A percentile compares a stretch with the other conserved stretches of the same genome.
Conservation (phyloP, 2,888 invertebrate species). For the Torymus aiolomorphi region DNA sequence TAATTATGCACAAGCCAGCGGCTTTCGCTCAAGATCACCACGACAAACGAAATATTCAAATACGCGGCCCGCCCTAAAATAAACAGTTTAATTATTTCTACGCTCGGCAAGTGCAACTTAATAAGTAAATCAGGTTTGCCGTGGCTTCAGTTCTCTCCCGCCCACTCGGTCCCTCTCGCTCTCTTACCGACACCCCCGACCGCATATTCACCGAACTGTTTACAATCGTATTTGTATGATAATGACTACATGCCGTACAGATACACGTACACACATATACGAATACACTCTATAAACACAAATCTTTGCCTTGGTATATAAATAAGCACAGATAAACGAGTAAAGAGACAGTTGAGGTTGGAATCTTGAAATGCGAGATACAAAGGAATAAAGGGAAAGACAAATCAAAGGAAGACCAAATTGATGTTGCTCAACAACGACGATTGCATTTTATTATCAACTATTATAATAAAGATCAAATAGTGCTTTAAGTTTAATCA, state of each 20-base stretch:
- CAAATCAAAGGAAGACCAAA: no score
- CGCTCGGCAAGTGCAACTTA: slow-evolving; percentile 22
- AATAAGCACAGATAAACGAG: slow-evolving; percentile 1
- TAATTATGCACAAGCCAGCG: no score
- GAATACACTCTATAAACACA: background rate
- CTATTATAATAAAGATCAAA: no score
- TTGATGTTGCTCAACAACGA: no score
- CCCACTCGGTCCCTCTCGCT: no score
- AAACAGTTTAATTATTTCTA: slow-evolving; percentile 23
- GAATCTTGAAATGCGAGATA: background rate
- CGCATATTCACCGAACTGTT: slow-evolving; percentile 37
- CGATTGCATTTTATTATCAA: no score
- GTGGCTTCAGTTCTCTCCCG: background rate
- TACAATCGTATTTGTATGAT: slow-evolving; percentile 38
- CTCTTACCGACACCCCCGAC: background rate
- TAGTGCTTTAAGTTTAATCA: no score
- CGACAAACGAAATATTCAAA: slow-evolving; percentile 6
- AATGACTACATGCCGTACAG: background rate
- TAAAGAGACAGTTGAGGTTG: background rate
- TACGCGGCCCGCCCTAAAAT: slow-evolving; percentile 9
- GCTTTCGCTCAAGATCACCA: background rate
- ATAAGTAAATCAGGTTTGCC: slow-evolving; percentile 38
- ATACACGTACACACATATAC: no score
- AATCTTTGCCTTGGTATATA: background rate
- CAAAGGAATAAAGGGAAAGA: background rate